Base-by-base conservation (phyloP, 2,888 invertebrate genomes). In the Toxonevra muliebris region DNA sequence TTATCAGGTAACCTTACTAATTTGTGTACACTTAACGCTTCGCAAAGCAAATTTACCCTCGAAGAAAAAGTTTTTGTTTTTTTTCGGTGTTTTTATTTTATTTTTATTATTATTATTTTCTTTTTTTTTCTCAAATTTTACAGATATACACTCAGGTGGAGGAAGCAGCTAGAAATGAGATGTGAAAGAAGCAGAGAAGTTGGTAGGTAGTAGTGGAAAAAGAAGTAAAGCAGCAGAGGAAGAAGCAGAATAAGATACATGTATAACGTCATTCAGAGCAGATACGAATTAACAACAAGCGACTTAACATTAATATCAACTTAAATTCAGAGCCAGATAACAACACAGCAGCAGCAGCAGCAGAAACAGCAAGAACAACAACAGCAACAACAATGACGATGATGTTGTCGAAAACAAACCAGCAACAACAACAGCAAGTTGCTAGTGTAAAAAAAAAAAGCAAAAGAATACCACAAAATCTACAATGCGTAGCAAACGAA, bases 241-340 rank as follows among this genome's bases (percentile, higher is more conserved):
- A 53, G 19, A 30, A 30, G 30, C 3, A 7, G 3, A 7, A 30
- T 2, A 30, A 30, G 30, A 30, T 2, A 4, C 50, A 53, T 13
- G 2, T 66, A 66, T 61, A 66, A 61, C 55, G 61, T 17, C 43
- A 61, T 13, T 5, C 58, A 50, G 66, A 45, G 66, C 15, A 58
- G 13, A 61, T 61, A 77, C 77, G 80, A 80, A 80, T 79, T 79
- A 80, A 80, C 80, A 76, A 80, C 80, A 79, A 80, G 76, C 79
- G 78, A 80, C 79, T 79, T 79, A 79, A 80, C 80, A 80, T 64
- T 64, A 68, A 62, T 61, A 66, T 61, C 62, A 52, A 50, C 66
- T 66, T 61, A 61, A 66, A 62, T 62, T 66, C 53, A 30, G 30
- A 30, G 30, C 30, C 30, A 48, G 20, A 40, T 54, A 15, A 53